Base-by-base conservation (phyloP, 2,888 invertebrate genomes). In the Caenorhabditis sp. region DNA sequence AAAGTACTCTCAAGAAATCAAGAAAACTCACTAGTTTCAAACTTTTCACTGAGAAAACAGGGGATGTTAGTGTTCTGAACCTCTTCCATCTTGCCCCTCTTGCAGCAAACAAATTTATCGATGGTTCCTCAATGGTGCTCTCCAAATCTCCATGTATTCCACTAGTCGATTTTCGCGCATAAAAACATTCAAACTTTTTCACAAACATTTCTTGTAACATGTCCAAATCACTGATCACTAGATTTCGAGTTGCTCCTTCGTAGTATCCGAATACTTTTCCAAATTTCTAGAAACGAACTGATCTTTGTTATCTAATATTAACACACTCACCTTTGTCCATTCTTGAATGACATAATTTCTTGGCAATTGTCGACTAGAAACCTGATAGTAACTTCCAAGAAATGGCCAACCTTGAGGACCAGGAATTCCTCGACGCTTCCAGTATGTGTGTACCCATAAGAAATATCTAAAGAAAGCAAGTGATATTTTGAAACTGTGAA, bases 51-150 rank as follows among this genome's bases (percentile, higher is more conserved):
- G 89, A 89, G 80, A 91, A 91, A 1, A 89, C 89, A 0, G 90
- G 90, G 53, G 89, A 89, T 8, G 90, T 85, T 5, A 90, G 85
- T 12, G 88, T 84, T 27, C 91, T 83, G 14, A 91, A 88, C n/a
- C 90, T 86, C 81, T 90, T 90, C 91, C 91, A 91, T 23, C 90
- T 84, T 21, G 88, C 84, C 10, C 89, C 90, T 3, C 88, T 83
- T 1, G 74, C 88, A 81, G 85, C 83, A 70, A 89, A 88, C 80
- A 89, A 84, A 76, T 89, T 88, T 83, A 61, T 63, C n/a, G 67
- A 59, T 3, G 82, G 79, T 5, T 76, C 80, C 17, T 69, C 60
- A 20, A n/a, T 4, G 0, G 61, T 5, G 26, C 26, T 75, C 36
- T 86, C 84, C 20, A 79, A 66, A 66, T 86, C 64, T 12, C 81